Base-by-base conservation (phyloP, 1,140 invertebrate genomes). In the Drosophila serrata region DNA sequence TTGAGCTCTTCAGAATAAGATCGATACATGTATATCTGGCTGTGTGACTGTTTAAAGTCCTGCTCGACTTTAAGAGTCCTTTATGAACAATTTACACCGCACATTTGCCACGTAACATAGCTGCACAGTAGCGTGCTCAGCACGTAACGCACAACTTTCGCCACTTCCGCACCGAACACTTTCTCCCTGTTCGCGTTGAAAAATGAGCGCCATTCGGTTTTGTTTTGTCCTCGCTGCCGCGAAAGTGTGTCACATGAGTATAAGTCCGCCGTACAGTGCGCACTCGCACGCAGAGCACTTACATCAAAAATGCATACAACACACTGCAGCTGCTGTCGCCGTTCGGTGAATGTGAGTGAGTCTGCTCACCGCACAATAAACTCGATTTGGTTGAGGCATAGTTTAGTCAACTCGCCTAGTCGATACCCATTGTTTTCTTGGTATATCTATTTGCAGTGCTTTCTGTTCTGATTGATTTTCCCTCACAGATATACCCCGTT, bases 231-330 rank as follows among this genome's bases (percentile, higher is more conserved):
- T 75, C 48, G 55, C 53, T 75, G 75, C 60, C 70, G 70, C 63
- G 42, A 73, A 87, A 88, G 62, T 87, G 60, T 87, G 82, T 87
- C 82, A 87, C 82, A 85, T 61, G 65, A 64, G 68, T 22, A 8
- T 53, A 53, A 53, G 51, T 53, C 46, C 59, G 43, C 24, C 55
- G 37, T 55, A 24, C 64, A 75, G 31, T 45, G 56, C 63, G 40
- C 55, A 59, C 43, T 53, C 27, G 27, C 60, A 45, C 37, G 46
- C 27, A 22, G 15, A 56, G 42, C 73, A 70, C 63, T 79, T 62
- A 40, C 53, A 53, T 70, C 39, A 64, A 42, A 59, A 75, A 55
- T 72, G 60, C 61, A 53, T 48, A 51, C 37, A 46, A 39, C 33
- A 39, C 33, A 59, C 29, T 76, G 55, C 53, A 69, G 63, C 62